Percentiles rank a stretch among this genome's conserved stretches.
phyloP scores from a whole-genome alignment of 2,113 vertebrate genomes.

The Eonycteris spelaea region DNA sequence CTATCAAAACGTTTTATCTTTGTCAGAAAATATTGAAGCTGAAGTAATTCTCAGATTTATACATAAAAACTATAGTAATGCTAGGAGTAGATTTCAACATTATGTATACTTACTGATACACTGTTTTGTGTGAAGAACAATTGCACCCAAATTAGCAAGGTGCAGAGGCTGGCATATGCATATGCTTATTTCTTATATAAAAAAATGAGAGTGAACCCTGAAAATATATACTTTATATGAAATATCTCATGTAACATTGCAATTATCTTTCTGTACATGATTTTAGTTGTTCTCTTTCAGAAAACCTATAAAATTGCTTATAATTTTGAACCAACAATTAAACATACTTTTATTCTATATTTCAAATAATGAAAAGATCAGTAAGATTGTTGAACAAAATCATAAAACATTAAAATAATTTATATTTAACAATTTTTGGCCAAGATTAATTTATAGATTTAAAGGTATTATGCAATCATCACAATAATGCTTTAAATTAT shows the following conservation, averaged over 20 bases:
- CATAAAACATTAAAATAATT: neutral
- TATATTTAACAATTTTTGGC: neutral
- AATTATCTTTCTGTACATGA: neutral
- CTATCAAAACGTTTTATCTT: no score
- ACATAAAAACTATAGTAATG: neutral
- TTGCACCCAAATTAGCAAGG: neutral
- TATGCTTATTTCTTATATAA: neutral
- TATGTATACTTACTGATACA: neutral
- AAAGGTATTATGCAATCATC: neutral
- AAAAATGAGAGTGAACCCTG: neutral
- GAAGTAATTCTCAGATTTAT: neutral
- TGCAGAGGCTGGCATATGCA: neutral
- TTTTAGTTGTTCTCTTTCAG: neutral
- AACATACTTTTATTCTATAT: neutral
- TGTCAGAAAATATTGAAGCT: neutral
- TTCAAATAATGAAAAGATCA: neutral
- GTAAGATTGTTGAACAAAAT: neutral
- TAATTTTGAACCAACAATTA: neutral
- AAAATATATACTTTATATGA: neutral
- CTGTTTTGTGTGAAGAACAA: neutral
- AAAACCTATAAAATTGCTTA: neutral
- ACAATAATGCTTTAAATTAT: neutral
- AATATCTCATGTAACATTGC: neutral
- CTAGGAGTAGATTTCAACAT: neutral
- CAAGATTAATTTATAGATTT: neutral